These are phyloP conservation scores for Rhingia rostrata DNA, from an alignment of 2,888 invertebrate species.

Conservation along the genomic window DNA sequence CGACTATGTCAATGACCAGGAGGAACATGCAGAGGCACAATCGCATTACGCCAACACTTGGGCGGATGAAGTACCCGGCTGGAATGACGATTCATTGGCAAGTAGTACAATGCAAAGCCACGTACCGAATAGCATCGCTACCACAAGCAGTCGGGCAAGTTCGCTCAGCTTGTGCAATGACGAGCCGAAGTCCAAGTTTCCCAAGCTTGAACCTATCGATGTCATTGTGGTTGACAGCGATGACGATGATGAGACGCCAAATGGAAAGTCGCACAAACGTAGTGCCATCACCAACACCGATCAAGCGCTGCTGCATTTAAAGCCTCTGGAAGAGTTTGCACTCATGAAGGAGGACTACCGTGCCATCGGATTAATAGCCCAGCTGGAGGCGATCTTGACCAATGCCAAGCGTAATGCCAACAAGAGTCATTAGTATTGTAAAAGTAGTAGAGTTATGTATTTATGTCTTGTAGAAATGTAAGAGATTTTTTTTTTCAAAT, in stretches of 20 bases:
- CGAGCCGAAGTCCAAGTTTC: slow-evolving; percentile 34
- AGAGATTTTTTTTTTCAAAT: background rate
- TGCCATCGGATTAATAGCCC: slow-evolving; percentile 81
- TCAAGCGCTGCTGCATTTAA: slow-evolving; percentile 80
- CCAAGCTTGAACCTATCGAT: slow-evolving; percentile 55
- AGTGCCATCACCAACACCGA: slow-evolving; percentile 23
- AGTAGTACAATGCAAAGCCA: slow-evolving; percentile 29
- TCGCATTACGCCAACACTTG: background rate
- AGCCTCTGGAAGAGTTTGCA: slow-evolving; percentile 81
- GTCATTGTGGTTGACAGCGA: slow-evolving; percentile 63
- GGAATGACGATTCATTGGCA: slow-evolving; percentile 52
- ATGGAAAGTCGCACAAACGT: slow-evolving; percentile 9
- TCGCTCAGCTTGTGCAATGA: slow-evolving; percentile 28
- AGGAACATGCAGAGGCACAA: background rate
- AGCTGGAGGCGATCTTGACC: slow-evolving; percentile 78
- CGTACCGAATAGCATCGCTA: slow-evolving; percentile 37
- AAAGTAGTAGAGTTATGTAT: background rate
- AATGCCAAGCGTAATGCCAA: slow-evolving; percentile 34
- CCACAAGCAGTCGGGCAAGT: slow-evolving; percentile 29
- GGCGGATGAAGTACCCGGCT: slow-evolving; percentile 4
- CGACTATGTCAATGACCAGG: slow-evolving; percentile 17
- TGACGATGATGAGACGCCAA: slow-evolving; percentile 35
- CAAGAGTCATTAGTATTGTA: slow-evolving; percentile 24
- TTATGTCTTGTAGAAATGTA: slow-evolving; percentile 2
- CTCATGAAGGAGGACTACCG: slow-evolving; percentile 81